Percentiles rank a stretch among this genome's conserved stretches.
Conservation (phyloP, 1,140 invertebrate genomes). For the Hypsibius dujardini region DNA sequence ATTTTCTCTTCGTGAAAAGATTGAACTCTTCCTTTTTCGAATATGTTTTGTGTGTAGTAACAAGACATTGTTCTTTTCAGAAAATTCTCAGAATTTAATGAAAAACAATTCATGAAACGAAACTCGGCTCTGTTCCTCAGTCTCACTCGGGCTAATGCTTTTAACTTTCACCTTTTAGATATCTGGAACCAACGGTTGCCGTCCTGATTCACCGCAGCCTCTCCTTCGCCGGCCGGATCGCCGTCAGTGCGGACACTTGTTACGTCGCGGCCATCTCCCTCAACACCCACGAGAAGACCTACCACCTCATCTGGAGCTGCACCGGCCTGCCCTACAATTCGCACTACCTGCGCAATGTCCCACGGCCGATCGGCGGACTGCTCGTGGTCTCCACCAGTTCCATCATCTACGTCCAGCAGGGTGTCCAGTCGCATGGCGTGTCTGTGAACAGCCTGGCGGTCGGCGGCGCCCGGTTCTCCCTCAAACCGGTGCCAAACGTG, state of each 20-base stretch:
- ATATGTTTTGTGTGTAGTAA: too few species aligned
- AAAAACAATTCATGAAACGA: too few species aligned
- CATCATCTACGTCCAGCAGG: conserved; percentile 1
- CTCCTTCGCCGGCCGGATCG: background rate
- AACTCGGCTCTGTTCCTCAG: too few species aligned
- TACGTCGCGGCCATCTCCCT: background rate
- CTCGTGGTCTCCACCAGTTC: background rate
- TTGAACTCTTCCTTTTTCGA: too few species aligned
- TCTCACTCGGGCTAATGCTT: too few species aligned
- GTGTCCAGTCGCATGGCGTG: background rate
- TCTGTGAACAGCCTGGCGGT: background rate
- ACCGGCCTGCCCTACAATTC: background rate
- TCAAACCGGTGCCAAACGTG: background rate
- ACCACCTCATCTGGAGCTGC: conserved; percentile 4
- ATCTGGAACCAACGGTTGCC: conserved; percentile 12
- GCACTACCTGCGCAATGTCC: background rate
- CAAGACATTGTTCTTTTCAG: too few species aligned
- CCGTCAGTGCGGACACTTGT: background rate
- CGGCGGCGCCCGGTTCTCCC: background rate
- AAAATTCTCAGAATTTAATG: too few species aligned
- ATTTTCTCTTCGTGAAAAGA: too few species aligned
- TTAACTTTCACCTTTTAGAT: background rate
- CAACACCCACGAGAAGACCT: conserved; percentile 1
- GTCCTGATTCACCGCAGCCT: background rate
- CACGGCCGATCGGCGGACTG: conserved; percentile 11